These are phyloP conservation scores for Cosmia trapezina DNA, from an alignment of 2,888 invertebrate species.

Conservation along the genomic window DNA sequence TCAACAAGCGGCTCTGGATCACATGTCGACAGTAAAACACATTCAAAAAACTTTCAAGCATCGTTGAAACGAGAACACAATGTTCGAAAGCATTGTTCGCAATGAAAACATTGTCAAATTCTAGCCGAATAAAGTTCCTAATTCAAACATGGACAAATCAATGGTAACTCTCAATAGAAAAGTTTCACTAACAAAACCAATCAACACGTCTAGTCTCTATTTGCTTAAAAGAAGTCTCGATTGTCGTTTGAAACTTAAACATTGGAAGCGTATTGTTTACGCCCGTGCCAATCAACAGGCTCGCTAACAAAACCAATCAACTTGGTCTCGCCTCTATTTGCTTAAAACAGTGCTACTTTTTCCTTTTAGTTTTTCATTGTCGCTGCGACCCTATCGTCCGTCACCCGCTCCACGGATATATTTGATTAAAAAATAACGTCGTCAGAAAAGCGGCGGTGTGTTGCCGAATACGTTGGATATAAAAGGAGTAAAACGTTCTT, in stretches of 20 bases:
- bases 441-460: constrained; percentile 86
- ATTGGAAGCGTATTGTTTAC: constrained; percentile 88
- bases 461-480: constrained; percentile 77
- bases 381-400: constrained; percentile 89
- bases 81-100: constrained; percentile 74
- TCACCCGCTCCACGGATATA: constrained; percentile 90
- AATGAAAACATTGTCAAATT: constrained; percentile 68
- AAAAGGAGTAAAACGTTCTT: constrained; percentile 87
- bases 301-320: constrained; percentile 91
- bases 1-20: constrained; percentile 56
- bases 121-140: constrained; percentile 49
- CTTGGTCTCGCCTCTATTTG: constrained; percentile 91
- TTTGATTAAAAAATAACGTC: constrained; percentile 91
- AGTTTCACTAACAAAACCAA: constrained; percentile 76
- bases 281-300: constrained; percentile 89
- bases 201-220: constrained; percentile 77
- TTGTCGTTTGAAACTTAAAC: constrained; percentile 89
- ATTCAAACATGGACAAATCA: constrained; percentile 62
- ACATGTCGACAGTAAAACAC: constrained; percentile 67
- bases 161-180: constrained; percentile 66
- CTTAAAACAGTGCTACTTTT: constrained; percentile 88
- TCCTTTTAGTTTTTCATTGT: constrained; percentile 88
- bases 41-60: constrained; percentile 64
- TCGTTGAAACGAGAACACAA: constrained; percentile 70
- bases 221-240: constrained; percentile 84